Conservation (phyloP, 2,888 invertebrate species). For the Sinohyriopsis cumingii region DNA sequence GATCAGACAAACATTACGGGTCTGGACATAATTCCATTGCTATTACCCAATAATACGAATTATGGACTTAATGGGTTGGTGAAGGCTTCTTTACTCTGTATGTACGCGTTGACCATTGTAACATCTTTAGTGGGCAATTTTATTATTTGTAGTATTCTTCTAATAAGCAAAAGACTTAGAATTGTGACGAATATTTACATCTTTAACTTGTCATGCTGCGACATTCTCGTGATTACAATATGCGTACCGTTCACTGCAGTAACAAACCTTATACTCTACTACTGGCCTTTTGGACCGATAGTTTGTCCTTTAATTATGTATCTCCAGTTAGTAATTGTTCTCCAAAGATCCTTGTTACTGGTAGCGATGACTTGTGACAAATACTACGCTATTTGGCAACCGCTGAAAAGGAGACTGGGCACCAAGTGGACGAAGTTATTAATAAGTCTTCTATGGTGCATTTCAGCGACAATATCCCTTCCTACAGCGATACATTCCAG, state of each 20-base stretch:
- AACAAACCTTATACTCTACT: constrained; percentile 80
- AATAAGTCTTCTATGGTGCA: constrained; percentile 82
- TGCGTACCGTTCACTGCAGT: constrained; percentile 78
- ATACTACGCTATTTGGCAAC: constrained; percentile 92
- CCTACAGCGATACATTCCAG: constrained; percentile 85
- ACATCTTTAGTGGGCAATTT: constrained; percentile 73
- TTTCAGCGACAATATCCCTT: constrained; percentile 84
- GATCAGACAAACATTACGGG: no score
- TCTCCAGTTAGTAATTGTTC: constrained; percentile 77
- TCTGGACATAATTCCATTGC: no score
- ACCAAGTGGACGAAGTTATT: constrained; percentile 81
- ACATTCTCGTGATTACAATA: constrained; percentile 72
- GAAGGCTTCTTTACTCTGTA: constrained; percentile 65
- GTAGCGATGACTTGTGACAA: constrained; percentile 93
- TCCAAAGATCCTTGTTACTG: constrained; percentile 90
- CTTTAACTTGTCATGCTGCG: constrained; percentile 71
- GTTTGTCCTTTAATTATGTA: constrained; percentile 89
- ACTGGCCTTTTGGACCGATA: constrained; percentile 88
- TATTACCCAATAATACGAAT: neutral
- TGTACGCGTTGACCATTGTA: constrained; percentile 72
- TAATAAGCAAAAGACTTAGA: constrained; percentile 87
- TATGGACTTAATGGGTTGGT: constrained; percentile 14
- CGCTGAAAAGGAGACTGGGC: constrained; percentile 85
- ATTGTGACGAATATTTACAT: constrained; percentile 87
- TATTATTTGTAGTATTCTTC: constrained; percentile 88